Conservation (phyloP, 2,797 vertebrate species). For the Orestias chungarensis region DNA sequence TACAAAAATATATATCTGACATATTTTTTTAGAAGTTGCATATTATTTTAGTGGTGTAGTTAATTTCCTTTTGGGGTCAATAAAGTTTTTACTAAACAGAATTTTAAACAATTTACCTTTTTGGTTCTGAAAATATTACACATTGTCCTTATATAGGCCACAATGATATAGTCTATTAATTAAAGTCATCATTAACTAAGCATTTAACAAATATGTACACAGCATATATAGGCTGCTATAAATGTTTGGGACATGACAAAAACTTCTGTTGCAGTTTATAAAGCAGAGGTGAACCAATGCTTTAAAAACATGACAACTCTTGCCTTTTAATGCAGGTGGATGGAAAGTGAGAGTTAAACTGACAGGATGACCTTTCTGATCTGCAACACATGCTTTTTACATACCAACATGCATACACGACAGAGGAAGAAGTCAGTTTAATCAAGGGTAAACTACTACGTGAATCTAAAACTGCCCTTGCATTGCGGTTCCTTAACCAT, state of each 20-base stretch:
- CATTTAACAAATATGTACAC: neutral
- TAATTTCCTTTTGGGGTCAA: no score
- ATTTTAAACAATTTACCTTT: no score
- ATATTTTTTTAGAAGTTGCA: neutral
- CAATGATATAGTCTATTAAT: no score
- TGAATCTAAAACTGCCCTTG: no score
- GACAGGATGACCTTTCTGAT: neutral
- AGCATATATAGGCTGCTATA: neutral
- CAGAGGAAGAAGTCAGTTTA: no score
- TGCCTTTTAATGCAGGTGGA: neutral
- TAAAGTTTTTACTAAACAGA: no score
- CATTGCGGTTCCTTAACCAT: no score
- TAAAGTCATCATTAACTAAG: neutral
- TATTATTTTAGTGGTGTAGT: neutral
- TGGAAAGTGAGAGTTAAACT: neutral
- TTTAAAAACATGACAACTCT: neutral
- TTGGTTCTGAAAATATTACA: neutral
- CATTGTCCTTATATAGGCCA: neutral
- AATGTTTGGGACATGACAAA: neutral
- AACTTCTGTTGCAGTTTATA: neutral
- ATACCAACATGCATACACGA: no score
- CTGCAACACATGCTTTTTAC: no score
- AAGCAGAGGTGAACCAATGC: neutral
- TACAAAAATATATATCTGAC: neutral
- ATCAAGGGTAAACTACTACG: no score